A percentile compares a stretch with the other conserved stretches of the same genome.
Evolutionary conservation across 2,113 vertebrate genomes (phyloP).

Genomic region (Sialia sialis): DNA sequence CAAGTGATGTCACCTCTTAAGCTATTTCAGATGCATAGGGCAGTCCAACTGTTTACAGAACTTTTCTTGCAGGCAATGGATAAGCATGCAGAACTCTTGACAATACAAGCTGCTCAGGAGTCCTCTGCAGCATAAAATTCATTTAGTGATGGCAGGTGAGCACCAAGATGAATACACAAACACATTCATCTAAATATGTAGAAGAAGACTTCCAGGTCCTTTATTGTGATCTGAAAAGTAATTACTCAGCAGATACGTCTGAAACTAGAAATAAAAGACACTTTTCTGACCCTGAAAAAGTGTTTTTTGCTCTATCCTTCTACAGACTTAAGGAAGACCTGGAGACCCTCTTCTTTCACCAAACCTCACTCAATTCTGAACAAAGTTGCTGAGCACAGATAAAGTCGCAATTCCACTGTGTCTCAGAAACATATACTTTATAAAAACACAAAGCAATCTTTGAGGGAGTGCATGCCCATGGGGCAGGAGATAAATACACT

Average conservation of each 20-base stretch:
- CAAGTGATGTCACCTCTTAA: neutral
- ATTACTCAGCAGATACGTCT: neutral
- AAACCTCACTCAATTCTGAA: neutral
- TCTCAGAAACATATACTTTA: neutral
- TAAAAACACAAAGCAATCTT: neutral
- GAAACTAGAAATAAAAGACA: neutral
- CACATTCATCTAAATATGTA: neutral
- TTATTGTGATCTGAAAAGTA: neutral
- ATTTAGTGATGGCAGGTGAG: neutral
- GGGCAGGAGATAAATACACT: neutral
- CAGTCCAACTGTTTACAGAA: neutral
- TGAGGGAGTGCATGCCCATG: accelerated
- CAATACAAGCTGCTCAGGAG: neutral
- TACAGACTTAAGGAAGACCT: neutral
- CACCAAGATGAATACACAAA: neutral
- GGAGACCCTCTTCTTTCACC: neutral
- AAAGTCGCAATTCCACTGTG: neutral
- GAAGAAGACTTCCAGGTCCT: neutral
- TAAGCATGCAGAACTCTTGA: neutral
- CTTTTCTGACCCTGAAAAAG: neutral
- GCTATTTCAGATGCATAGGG: neutral
- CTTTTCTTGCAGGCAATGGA: neutral
- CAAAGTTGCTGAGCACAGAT: neutral
- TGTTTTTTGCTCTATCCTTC: neutral
- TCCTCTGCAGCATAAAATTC: neutral